Evolutionary conservation across 2,888 invertebrate genomes (phyloP).

Genomic region (Pandemis cinnamomeana): DNA sequence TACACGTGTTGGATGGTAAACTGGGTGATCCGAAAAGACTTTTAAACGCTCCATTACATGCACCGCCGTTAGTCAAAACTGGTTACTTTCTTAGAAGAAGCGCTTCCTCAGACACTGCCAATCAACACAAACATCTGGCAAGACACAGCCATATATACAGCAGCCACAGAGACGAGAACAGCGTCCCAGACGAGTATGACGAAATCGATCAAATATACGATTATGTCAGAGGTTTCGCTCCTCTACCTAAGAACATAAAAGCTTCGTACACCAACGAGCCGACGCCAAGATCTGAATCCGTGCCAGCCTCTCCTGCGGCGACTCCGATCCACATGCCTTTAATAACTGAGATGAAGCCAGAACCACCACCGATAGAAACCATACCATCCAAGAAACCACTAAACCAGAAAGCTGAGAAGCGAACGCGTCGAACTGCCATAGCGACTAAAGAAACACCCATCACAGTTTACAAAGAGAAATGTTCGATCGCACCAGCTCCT

Average conservation of each 20-base stretch:
- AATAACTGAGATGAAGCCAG: conserved; percentile 88
- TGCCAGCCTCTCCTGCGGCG: conserved; percentile 82
- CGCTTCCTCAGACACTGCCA: conserved; percentile 90
- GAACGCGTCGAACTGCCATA: conserved; percentile 88
- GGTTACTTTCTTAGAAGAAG: conserved; percentile 90
- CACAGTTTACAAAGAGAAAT: conserved; percentile 84
- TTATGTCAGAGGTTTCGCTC: conserved; percentile 96
- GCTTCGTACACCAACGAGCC: conserved; percentile 85
- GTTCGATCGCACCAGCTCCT: conserved; percentile 79
- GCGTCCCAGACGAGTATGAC: conserved; percentile 93
- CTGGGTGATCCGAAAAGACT: conserved; percentile 87
- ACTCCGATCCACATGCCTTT: conserved; percentile 83
- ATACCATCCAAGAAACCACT: conserved; percentile 92
- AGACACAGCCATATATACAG: conserved; percentile 83
- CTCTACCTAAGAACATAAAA: conserved; percentile 92
- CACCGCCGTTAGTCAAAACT: conserved; percentile 82
- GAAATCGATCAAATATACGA: conserved; percentile 99
- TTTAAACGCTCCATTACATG: conserved; percentile 72
- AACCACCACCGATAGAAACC: conserved; percentile 96
- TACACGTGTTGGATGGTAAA: conserved; percentile 92
- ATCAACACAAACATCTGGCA: conserved; percentile 81
- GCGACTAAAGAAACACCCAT: conserved; percentile 83
- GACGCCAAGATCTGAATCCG: conserved; percentile 79
- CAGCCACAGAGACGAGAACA: conserved; percentile 87
- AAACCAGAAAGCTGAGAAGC: conserved; percentile 87